Conservation (phyloP, 2,797 vertebrate genomes). For the Muscicapa comitata region DNA sequence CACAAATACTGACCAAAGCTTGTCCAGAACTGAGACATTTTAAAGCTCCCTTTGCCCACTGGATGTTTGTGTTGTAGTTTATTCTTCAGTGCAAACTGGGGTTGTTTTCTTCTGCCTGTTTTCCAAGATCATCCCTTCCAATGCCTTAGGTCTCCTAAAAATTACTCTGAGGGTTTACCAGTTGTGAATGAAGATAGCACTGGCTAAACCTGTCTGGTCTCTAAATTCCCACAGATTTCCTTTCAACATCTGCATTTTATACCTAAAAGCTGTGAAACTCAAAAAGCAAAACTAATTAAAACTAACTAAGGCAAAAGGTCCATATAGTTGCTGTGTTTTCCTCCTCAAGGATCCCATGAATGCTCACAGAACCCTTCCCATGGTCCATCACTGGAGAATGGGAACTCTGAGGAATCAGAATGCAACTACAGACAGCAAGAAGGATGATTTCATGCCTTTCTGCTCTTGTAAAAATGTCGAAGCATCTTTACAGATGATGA, state of each 20-base stretch:
- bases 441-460: neutral
- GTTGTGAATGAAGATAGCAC: neutral
- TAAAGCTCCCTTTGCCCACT: neutral
- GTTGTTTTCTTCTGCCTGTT: neutral
- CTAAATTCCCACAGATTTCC: neutral
- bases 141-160: neutral
- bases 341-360: neutral
- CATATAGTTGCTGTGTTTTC: rapidly evolving
- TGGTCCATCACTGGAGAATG: rapidly evolving
- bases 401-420: neutral
- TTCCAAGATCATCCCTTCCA: neutral
- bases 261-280: neutral
- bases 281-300: neutral
- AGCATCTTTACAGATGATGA: neutral
- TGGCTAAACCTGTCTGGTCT: neutral
- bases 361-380: neutral
- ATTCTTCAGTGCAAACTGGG: neutral
- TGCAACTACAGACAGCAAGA: neutral
- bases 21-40: neutral
- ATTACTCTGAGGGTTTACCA: neutral
- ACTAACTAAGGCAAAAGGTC: neutral
- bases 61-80: neutral
- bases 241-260: neutral
- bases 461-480: rapidly evolving
- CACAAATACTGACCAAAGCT: neutral